Evolutionary conservation across 2,113 vertebrate genomes (phyloP).

Genomic region (Dunckerocampus dactyliophorus): DNA sequence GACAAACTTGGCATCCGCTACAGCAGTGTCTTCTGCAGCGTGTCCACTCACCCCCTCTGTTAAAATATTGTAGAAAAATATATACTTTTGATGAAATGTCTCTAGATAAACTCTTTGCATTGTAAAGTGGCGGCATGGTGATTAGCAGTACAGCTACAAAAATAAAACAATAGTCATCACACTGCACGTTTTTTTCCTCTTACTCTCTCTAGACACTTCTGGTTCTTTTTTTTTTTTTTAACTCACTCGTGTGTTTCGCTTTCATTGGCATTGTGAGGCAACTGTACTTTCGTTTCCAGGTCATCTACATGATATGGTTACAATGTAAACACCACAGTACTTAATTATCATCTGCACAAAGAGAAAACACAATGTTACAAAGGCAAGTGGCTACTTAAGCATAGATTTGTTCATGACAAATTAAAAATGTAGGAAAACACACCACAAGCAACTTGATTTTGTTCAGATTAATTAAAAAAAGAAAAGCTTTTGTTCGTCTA

Average conservation of each 20-base stretch:
- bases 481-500: conserved; percentile 63
- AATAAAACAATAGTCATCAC: conserved; percentile 33
- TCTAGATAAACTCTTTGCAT: conserved; percentile 63
- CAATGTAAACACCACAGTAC: conserved; percentile 77
- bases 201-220: conserved; percentile 64
- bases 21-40: conserved; percentile 42
- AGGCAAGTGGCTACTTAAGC: conserved; percentile 76
- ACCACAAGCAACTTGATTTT: conserved; percentile 51
- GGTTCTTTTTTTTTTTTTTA: conserved; percentile 45
- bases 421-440: conserved; percentile 29
- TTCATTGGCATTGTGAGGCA: conserved; percentile 77
- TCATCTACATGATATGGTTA: conserved; percentile 70
- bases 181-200: conserved; percentile 30
- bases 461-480: conserved; percentile 45
- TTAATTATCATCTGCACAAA: conserved; percentile 68
- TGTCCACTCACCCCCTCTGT: conserved; percentile 67
- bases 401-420: conserved; percentile 71
- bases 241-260: conserved; percentile 62
- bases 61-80: conserved; percentile 80
- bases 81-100: conserved; percentile 74
- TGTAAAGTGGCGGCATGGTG: background rate
- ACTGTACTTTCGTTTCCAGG: conserved; percentile 50
- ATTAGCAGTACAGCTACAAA: conserved; percentile 22
- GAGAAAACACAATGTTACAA: conserved; percentile 73
- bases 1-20: too few species aligned